Base-by-base conservation (phyloP, 1,140 invertebrate species). In the Saxidomus purpurata region DNA sequence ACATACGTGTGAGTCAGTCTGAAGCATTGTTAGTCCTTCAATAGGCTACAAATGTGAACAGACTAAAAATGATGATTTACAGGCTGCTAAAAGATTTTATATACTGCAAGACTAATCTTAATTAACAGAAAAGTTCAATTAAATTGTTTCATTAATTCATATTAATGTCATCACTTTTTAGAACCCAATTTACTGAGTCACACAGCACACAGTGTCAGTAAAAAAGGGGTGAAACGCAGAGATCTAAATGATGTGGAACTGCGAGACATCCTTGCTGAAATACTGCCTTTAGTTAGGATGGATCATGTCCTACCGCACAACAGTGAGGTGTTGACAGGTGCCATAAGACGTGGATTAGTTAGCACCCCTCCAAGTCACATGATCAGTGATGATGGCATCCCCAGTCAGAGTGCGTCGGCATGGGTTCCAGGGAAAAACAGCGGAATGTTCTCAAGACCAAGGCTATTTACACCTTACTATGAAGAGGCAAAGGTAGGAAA, bases 151-250 rank as follows among this genome's bases (percentile, higher is more conserved):
- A n/a, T n/a, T n/a, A n/a, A n/a, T n/a, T n/a, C n/a, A n/a, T n/a
- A n/a, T n/a, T n/a, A n/a, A n/a, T n/a, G n/a, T n/a, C n/a, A n/a
- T n/a, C n/a, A n/a, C 76, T 88, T 96, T 95, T 93, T 97, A 97
- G 98, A 99, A 94, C 98, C 98, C 13, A 99, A 99, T 96, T 95
- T 99, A 71, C 96, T 99, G 49, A 98, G 97, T 94, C 98, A 99
- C 94, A 99, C 98, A 11, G 98, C 98, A 28, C 98, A 99, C 95
- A 98, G 98, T 55, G 98, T 98, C 38, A 97, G 98, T 19, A 97
- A 98, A 47, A 98, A 98, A 95, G 98, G 98, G 6, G 97, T 98
- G 0, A 98, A 98, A 91, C 97, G 98, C 90, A 96, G 98, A 55
- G 98, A 98, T 89, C 92, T 98, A 67, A 98, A 98, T 94, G 98